Evolutionary conservation across 2,888 invertebrate genomes (phyloP).

Genomic region (Aethes cnicana): DNA sequence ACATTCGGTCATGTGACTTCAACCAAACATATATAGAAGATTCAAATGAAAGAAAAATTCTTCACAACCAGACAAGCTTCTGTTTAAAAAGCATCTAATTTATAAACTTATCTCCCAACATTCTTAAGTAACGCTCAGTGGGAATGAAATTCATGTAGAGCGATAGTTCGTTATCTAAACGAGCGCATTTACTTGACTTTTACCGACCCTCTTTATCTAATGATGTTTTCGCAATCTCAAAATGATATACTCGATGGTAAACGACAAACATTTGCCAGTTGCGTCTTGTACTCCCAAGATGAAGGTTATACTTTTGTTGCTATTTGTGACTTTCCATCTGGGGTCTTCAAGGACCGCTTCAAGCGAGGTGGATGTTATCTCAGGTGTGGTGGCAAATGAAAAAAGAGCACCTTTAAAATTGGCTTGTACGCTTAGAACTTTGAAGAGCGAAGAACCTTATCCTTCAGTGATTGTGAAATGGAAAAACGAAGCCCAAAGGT

Average conservation of each 20-base stretch:
- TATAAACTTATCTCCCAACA: background rate
- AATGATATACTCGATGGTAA: conserved; percentile 28
- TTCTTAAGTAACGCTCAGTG: background rate
- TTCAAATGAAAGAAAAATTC: too few species aligned
- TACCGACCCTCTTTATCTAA: conserved; percentile 46
- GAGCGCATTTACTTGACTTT: conserved; percentile 46
- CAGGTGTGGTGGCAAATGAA: conserved; percentile 35
- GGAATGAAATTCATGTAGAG: conserved; percentile 15
- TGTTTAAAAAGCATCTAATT: background rate
- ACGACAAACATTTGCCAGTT: conserved; percentile 39
- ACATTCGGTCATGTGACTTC: too few species aligned
- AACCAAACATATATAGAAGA: too few species aligned
- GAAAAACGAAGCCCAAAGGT: conserved; percentile 42
- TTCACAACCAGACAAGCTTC: too few species aligned
- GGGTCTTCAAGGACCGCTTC: conserved; percentile 47
- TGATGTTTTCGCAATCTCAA: conserved; percentile 40
- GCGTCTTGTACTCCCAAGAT: conserved; percentile 43
- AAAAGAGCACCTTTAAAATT: conserved; percentile 41
- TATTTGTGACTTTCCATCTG: conserved; percentile 40
- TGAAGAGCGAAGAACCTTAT: conserved; percentile 46
- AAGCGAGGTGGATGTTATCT: conserved; percentile 40
- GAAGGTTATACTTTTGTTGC: conserved; percentile 42
- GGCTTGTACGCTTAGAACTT: conserved; percentile 45
- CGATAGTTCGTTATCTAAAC: conserved; percentile 39
- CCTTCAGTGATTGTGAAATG: conserved; percentile 53